Base-by-base conservation (phyloP, 2,113 vertebrate species). In the Ancistrus triradiatus region DNA sequence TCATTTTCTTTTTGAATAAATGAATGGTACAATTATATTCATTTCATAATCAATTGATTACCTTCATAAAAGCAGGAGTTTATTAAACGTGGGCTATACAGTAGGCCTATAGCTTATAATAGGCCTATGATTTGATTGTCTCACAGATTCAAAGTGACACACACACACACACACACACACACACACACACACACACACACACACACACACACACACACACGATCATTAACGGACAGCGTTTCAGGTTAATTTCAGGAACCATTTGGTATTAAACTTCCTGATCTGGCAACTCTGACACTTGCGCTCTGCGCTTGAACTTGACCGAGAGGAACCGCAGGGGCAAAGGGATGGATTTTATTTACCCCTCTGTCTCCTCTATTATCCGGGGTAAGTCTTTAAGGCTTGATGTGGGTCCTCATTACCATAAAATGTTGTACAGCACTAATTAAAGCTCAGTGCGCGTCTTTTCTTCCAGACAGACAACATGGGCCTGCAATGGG, bases 231-330 rank as follows among this genome's bases (percentile, higher is more conserved):
- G 19, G 4, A 37, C 4, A 37, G 4, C 9, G 4, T 11, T 2
- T 7, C 24, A 2, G 6, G 2, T 42, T 14, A 1, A 37, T 2
- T 27, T 22, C 14, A 4, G n/a, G n/a, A n/a, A n/a, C n/a, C n/a
- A n/a, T n/a, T n/a, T n/a, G n/a, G n/a, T n/a, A n/a, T n/a, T n/a
- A n/a, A n/a, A n/a, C n/a, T n/a, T n/a, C n/a, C 11, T 18, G 15
- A 33, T 53, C 17, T 46, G 31, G 38, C 22, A 43, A 44, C 50
- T 11, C 5, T 1, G 50, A 22, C 52, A 53, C 49, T 51, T 60
- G 59, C 68, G 68, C 65, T 50, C 68, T 75, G 84, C 61, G 81
- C 81, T 87, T 89, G 86, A 88, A 89, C 88, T 90, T 90, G 87
- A 87, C 84, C 81, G 81, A 76, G 59, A 2, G 60, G 79, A 81